Percentiles rank a stretch among this genome's conserved stretches.
phyloP scores from a whole-genome alignment of 2,797 vertebrate species.

The Pangasius mekongensis region DNA sequence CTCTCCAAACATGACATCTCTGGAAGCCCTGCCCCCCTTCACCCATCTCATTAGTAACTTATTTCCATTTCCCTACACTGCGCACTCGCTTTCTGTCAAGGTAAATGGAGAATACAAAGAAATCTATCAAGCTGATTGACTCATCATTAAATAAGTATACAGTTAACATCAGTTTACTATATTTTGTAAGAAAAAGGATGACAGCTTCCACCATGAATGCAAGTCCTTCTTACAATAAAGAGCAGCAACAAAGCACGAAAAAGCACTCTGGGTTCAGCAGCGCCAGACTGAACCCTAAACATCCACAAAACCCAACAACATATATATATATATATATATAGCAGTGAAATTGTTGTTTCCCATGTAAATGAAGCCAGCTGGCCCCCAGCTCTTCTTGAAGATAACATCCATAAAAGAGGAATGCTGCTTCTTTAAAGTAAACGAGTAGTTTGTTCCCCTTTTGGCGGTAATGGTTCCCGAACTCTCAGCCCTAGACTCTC shows the following conservation, averaged over 20 bases:
- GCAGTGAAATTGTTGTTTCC: neutral
- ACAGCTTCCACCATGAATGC: neutral
- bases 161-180: neutral
- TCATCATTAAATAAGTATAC: neutral
- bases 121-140: neutral
- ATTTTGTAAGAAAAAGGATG: neutral
- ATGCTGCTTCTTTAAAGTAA: neutral
- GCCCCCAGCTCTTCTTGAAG: neutral
- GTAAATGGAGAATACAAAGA: neutral
- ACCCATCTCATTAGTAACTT: neutral
- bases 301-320: neutral
- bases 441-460: neutral
- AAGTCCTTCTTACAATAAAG: neutral
- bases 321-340: too few species aligned
- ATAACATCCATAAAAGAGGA: neutral
- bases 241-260: neutral
- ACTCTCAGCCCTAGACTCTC: neutral
- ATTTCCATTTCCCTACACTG: neutral
- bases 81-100: too few species aligned
- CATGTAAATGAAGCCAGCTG: neutral
- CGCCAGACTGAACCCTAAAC: neutral
- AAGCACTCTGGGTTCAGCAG: neutral
- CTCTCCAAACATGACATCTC: neutral
- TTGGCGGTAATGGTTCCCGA: neutral
- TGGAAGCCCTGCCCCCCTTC: neutral